A percentile compares a stretch with the other conserved stretches of the same genome.
Evolutionary conservation across 2,797 vertebrate genomes (phyloP).

Genomic region (Neoniphon sammara): DNA sequence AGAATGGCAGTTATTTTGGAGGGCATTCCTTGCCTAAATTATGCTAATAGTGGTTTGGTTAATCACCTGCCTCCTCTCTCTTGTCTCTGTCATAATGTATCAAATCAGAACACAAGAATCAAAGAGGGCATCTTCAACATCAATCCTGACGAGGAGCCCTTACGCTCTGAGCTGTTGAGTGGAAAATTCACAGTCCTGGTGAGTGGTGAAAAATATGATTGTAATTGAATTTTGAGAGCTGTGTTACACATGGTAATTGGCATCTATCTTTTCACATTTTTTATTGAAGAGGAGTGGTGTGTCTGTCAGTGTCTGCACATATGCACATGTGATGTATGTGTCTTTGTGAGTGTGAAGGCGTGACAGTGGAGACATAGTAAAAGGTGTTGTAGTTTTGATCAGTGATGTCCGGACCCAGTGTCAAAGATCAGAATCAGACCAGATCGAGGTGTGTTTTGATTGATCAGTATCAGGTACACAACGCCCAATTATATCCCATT

Average conservation of each 20-base stretch:
- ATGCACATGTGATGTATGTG: slow-evolving; percentile 10
- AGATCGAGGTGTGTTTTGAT: too few relatives aligned
- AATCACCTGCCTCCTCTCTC: background rate
- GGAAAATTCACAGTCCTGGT: slow-evolving; percentile 90
- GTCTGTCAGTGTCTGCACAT: slow-evolving; percentile 9
- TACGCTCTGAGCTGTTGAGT: slow-evolving; percentile 85
- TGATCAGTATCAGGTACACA: too few relatives aligned
- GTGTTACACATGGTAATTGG: background rate
- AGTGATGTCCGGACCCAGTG: too few relatives aligned
- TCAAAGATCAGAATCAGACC: too few relatives aligned
- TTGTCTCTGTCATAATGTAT: background rate
- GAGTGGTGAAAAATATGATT: slow-evolving; percentile 54
- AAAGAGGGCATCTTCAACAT: slow-evolving; percentile 90
- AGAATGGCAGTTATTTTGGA: too few relatives aligned
- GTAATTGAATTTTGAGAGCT: background rate
- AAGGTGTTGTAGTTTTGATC: background rate
- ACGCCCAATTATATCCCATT: too few relatives aligned
- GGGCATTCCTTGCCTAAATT: background rate
- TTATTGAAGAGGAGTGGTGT: background rate
- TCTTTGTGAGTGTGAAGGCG: background rate
- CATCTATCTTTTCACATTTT: slow-evolving; percentile 7
- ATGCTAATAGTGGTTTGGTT: background rate
- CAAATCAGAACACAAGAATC: slow-evolving; percentile 85
- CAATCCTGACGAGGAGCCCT: slow-evolving; percentile 87
- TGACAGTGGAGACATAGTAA: background rate